Evolutionary conservation across 2,113 vertebrate genomes (phyloP).

Genomic region (Ctenomys sociabilis): DNA sequence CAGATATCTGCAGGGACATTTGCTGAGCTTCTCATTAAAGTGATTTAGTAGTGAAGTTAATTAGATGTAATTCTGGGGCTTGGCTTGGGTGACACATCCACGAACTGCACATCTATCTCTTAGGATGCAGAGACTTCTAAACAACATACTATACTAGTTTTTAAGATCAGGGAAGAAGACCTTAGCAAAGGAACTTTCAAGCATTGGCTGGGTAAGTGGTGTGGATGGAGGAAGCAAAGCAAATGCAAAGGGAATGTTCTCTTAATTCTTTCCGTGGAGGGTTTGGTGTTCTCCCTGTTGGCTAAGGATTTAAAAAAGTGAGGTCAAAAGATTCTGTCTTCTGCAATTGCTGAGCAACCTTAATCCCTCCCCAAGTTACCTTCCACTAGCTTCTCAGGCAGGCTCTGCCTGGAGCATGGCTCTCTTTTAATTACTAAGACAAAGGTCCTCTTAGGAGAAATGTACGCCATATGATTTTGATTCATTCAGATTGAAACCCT

Average conservation of each 20-base stretch:
- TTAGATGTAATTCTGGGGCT: neutral
- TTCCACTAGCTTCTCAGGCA: constrained; percentile 49
- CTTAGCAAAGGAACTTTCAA: neutral
- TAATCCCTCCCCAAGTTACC: neutral
- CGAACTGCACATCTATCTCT: neutral
- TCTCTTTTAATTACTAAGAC: constrained; percentile 68
- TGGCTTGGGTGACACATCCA: neutral
- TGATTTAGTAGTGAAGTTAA: neutral
- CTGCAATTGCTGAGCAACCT: neutral
- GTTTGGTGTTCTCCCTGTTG: neutral
- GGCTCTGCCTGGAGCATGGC: constrained; percentile 38
- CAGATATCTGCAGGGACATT: neutral
- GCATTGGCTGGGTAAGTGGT: neutral
- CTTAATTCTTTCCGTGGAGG: neutral
- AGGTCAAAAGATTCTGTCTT: neutral
- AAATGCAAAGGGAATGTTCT: neutral
- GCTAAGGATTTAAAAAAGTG: neutral
- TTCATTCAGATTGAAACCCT: constrained; percentile 64
- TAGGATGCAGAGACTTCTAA: neutral
- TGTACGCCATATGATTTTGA: constrained; percentile 68
- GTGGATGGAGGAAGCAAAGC: neutral
- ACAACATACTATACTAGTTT: neutral
- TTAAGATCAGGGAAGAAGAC: neutral
- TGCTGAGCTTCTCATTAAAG: neutral
- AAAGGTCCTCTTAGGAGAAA: constrained; percentile 57